Conservation (phyloP, 2,113 vertebrate genomes). For the Marmota flaviventris region DNA sequence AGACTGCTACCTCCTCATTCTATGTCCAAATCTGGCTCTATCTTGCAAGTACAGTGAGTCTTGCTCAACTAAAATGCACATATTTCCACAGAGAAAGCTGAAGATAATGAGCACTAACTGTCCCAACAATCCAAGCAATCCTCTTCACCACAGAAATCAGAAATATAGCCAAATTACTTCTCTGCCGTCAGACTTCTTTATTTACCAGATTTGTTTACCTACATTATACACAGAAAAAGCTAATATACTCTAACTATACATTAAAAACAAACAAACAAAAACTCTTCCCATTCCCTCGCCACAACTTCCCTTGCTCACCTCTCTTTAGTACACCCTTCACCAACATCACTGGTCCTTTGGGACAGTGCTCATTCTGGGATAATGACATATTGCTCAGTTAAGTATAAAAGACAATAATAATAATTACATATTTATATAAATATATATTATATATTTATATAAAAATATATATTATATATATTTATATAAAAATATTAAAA, state of each 20-base stretch:
- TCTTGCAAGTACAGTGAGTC: conserved; percentile 19
- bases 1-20: neutral
- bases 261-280: neutral
- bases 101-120: neutral
- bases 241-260: neutral
- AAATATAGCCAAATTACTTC: neutral
- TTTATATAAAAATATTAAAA: no score
- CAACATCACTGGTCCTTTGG: neutral
- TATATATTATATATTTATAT: no score
- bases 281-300: neutral
- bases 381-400: conserved; percentile 11
- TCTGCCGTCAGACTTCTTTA: neutral
- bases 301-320: neutral
- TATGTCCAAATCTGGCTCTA: conserved; percentile 53
- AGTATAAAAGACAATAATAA: neutral
- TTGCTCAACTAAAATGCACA: neutral
- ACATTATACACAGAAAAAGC: neutral
- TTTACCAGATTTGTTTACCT: neutral
- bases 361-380: neutral
- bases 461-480: neutral
- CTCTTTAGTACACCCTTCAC: neutral
- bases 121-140: neutral
- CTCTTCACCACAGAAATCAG: neutral
- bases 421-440: no score
- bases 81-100: conserved; percentile 13